Percentiles rank a stretch among this genome's conserved stretches.
Evolutionary conservation across 2,888 invertebrate genomes (phyloP).

Genomic region (Plebejus melissa): DNA sequence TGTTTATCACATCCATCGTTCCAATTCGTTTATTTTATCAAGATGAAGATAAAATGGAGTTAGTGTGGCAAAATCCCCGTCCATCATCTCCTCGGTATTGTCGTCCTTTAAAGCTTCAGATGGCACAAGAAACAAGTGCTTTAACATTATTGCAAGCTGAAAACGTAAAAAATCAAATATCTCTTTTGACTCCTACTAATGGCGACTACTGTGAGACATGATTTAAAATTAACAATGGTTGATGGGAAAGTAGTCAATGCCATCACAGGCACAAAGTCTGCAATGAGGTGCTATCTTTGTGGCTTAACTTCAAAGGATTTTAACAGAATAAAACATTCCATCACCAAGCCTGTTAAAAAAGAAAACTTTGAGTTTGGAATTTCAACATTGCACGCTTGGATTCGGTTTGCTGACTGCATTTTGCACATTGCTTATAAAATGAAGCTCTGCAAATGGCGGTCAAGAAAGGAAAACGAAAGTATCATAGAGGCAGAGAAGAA

Average conservation of each 20-base stretch:
- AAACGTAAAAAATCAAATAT: not conserved
- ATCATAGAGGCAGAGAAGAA: no score
- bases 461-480: no score
- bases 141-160: no score
- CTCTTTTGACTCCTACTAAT: no score
- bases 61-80: constrained; percentile 32
- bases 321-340: constrained; percentile 26
- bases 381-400: constrained; percentile 36
- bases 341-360: constrained; percentile 15
- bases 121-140: no score
- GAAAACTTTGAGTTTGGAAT: constrained; percentile 31
- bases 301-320: constrained; percentile 32
- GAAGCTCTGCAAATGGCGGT: no score
- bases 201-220: not conserved
- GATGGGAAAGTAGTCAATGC: constrained; percentile 38
- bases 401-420: constrained; percentile 33
- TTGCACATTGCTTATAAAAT: constrained; percentile 30
- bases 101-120: constrained; percentile 25
- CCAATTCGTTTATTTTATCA: constrained; percentile 16
- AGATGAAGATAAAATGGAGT: constrained; percentile 1
- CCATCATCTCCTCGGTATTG: constrained; percentile 35
- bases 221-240: constrained; percentile 35
- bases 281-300: constrained; percentile 30
- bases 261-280: constrained; percentile 34
- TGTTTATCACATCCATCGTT: constrained; percentile 26